Conservation (phyloP, 2,888 invertebrate species). For the Cistogaster globosa region DNA sequence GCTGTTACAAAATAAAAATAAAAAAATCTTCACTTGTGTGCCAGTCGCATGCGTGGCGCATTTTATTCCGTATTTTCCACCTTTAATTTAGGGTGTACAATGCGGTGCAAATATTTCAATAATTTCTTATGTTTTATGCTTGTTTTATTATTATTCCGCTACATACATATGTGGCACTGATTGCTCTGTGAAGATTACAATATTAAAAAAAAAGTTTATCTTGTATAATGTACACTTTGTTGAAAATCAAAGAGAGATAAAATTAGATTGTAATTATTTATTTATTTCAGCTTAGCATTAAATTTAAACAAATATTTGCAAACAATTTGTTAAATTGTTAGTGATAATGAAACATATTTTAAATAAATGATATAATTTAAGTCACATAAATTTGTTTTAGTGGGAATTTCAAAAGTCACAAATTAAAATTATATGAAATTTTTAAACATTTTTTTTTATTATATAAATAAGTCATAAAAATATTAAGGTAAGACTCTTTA, state of each 20-base stretch:
- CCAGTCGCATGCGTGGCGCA: conserved; percentile 73
- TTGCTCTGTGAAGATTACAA: conserved; percentile 58
- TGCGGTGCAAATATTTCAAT: conserved; percentile 75
- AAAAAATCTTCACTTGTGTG: conserved; percentile 41
- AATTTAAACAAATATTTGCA: conserved; percentile 23
- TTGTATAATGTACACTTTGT: neutral
- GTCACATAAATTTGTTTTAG: neutral
- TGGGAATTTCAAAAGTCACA: neutral
- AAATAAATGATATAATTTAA: conserved; percentile 44
- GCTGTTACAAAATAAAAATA: conserved; percentile 28
- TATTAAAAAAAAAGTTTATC: conserved; percentile 39
- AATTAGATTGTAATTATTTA: neutral
- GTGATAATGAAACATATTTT: conserved; percentile 44
- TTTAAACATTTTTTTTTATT: too few relatives aligned
- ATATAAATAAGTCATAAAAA: too few relatives aligned
- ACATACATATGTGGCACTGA: conserved; percentile 67
- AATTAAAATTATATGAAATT: too few relatives aligned
- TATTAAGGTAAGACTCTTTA: too few relatives aligned
- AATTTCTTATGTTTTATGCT: conserved; percentile 75
- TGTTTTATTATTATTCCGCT: conserved; percentile 70
- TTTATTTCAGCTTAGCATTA: neutral
- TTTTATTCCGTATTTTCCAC: conserved; percentile 73
- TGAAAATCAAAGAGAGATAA: neutral
- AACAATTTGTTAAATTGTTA: conserved; percentile 40
- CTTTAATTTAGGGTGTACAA: conserved; percentile 76